A percentile compares a stretch with the other conserved stretches of the same genome.
Conservation (phyloP, 2,888 invertebrate species). For the Coleophora deauratella region DNA sequence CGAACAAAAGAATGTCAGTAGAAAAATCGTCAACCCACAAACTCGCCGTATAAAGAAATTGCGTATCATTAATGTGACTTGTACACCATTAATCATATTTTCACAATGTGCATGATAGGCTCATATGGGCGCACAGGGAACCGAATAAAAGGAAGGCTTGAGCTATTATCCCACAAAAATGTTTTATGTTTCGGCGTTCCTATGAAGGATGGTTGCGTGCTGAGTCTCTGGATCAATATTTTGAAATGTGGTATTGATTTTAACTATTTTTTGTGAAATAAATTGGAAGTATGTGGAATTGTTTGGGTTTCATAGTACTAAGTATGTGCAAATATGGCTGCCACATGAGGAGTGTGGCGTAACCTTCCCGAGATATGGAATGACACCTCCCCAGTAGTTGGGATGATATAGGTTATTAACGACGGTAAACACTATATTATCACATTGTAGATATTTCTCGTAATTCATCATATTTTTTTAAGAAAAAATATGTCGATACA, state of each 20-base stretch:
- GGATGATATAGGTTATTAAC: too few species aligned
- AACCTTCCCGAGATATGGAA: too few species aligned
- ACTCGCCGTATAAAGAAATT: slow-evolving; percentile 33
- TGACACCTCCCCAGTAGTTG: too few species aligned
- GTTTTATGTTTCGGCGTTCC: slow-evolving; percentile 37
- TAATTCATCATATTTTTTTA: too few species aligned
- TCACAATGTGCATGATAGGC: slow-evolving; percentile 52
- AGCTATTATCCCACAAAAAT: slow-evolving; percentile 48
- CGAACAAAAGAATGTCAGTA: slow-evolving; percentile 42
- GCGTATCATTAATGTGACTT: slow-evolving; percentile 53
- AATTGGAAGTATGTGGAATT: too few species aligned
- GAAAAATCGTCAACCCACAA: slow-evolving; percentile 21
- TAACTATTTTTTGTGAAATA: background rate
- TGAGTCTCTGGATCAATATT: slow-evolving; percentile 1
- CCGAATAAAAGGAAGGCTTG: slow-evolving; percentile 51
- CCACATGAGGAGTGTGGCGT: too few species aligned
- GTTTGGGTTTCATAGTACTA: too few species aligned
- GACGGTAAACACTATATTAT: too few species aligned
- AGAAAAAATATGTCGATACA: too few species aligned
- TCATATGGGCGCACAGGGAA: slow-evolving; percentile 26
- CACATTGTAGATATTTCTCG: too few species aligned
- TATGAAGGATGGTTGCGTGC: slow-evolving; percentile 20
- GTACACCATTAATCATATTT: slow-evolving; percentile 59
- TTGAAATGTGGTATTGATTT: slow-evolving; percentile 3
- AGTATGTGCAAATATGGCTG: too few species aligned